These are phyloP conservation scores for Pseudorhiza aurosa DNA, from an alignment of 30 jellyfish, hydroid and myxozoan genomes.

Conservation along the genomic window DNA sequence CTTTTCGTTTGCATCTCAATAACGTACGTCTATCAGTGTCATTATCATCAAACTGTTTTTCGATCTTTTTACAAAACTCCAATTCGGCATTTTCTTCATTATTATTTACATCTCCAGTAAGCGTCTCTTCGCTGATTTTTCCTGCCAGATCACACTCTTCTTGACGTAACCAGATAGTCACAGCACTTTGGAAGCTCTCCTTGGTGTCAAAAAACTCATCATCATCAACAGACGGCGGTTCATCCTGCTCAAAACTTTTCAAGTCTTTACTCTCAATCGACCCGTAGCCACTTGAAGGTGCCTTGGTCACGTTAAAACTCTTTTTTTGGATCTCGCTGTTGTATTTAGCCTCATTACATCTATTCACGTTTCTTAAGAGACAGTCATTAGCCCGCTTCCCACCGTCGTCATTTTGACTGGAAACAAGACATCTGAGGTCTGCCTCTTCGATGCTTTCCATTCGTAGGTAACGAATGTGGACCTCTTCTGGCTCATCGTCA, in stretches of 20 bases:
- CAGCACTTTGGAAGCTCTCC: slow-evolving; percentile 25
- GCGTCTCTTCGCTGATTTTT: slow-evolving; percentile 53
- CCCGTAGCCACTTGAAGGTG: neutral
- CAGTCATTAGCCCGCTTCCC: too few relatives aligned
- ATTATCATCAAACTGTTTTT: slow-evolving; percentile 15
- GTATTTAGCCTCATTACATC: too few relatives aligned
- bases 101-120: slow-evolving; percentile 31
- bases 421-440: slow-evolving; percentile 28
- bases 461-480: slow-evolving; percentile 38
- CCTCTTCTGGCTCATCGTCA: slow-evolving; percentile 38
- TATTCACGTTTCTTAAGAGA: too few relatives aligned
- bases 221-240: neutral
- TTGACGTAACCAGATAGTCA: slow-evolving; percentile 30
- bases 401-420: neutral
- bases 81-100: slow-evolving; percentile 10
- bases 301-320: too few relatives aligned
- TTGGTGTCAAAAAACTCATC: slow-evolving; percentile 20
- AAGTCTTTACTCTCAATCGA: neutral
- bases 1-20: neutral
- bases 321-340: too few relatives aligned
- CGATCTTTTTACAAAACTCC: slow-evolving; percentile 11
- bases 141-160: slow-evolving; percentile 7
- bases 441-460: slow-evolving; percentile 18
- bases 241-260: neutral
- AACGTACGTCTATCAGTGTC: neutral